Base-by-base conservation (phyloP, 2,888 invertebrate genomes). In the Coelopa pilipes region DNA sequence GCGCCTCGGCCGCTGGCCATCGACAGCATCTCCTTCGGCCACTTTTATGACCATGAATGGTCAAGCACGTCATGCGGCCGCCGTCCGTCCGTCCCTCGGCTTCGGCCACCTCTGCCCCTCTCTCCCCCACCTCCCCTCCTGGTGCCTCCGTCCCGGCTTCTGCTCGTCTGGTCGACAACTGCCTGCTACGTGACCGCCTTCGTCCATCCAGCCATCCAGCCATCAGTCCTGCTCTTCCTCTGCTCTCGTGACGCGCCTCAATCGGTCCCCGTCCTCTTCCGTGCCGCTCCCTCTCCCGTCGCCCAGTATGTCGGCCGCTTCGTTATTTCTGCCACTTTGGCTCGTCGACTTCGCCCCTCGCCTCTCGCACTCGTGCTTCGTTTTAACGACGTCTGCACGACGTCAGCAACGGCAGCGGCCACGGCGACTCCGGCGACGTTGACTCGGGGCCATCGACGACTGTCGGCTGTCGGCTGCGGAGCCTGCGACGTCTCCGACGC, bases 1-100 rank as follows among this genome's bases (percentile, higher is more conserved):
- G 10, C 10, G 49, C 10, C 49, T 49, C 13, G 49, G 49, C 49
- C 13, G 49, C 49, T 13, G 10, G 49, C 10, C 49, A 49, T 49
- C 49, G 10, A 49, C 21, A 55, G 68, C 68, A 57, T 57, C 45
- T 69, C 57, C 46, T 53, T 17, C n/a, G n/a, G n/a, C n/a, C 55
- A 57, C 55, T 46, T 46, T 69, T 55, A 45, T 69, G 34, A 69
- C 69, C 69, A 69, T 57, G 69, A 69, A 69, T 69, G 69, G 67
- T 50, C 67, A 21, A 66, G 24, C 12, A 60, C 34, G 60, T 60
- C 24, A 60, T 60, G 60, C 57, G n/a, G 12, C n/a, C n/a, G 63
- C 19, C 45, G 63, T 63, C 63, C 21, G 21, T n/a, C 13, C 21
- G 60, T 21, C n/a, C n/a, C n/a, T n/a, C n/a, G n/a, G n/a, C n/a